These are phyloP conservation scores for Aquatica leii DNA, from an alignment of 2,888 invertebrate species.

Conservation along the genomic window DNA sequence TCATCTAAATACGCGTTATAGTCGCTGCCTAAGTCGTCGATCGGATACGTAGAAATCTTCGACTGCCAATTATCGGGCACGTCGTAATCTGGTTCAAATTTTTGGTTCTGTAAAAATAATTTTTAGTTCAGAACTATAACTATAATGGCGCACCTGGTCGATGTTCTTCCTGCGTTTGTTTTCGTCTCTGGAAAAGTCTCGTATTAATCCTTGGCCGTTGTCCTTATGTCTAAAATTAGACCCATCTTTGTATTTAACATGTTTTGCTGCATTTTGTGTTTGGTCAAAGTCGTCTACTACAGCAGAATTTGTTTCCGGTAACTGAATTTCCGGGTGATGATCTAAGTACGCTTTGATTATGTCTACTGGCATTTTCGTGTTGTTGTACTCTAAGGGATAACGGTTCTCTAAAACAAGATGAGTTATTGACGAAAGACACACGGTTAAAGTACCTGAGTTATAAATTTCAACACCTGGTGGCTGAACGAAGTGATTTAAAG, in stretches of 20 bases:
- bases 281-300: constrained; percentile 22
- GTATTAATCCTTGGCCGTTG: constrained; percentile 32
- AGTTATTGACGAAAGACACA: neutral
- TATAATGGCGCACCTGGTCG: constrained; percentile 1
- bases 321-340: constrained; percentile 49
- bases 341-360: constrained; percentile 54
- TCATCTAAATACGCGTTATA: constrained; percentile 42
- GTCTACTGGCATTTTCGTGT: constrained; percentile 50
- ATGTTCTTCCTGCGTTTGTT: constrained; percentile 23
- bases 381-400: constrained; percentile 51
- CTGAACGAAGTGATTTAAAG: constrained; percentile 70
- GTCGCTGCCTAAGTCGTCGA: constrained; percentile 44
- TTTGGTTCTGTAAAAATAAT: constrained; percentile 36
- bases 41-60: constrained; percentile 24
- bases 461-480: constrained; percentile 79
- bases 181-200: constrained; percentile 25
- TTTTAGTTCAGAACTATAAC: neutral
- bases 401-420: constrained; percentile 46
- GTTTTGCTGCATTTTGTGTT: constrained; percentile 21
- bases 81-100: constrained; percentile 45
- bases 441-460: constrained; percentile 66
- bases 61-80: constrained; percentile 36
- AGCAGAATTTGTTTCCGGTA: constrained; percentile 10
- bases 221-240: constrained; percentile 56
- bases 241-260: constrained; percentile 41